Base-by-base conservation (phyloP, 2,888 invertebrate species). In the Torymus texanus region DNA sequence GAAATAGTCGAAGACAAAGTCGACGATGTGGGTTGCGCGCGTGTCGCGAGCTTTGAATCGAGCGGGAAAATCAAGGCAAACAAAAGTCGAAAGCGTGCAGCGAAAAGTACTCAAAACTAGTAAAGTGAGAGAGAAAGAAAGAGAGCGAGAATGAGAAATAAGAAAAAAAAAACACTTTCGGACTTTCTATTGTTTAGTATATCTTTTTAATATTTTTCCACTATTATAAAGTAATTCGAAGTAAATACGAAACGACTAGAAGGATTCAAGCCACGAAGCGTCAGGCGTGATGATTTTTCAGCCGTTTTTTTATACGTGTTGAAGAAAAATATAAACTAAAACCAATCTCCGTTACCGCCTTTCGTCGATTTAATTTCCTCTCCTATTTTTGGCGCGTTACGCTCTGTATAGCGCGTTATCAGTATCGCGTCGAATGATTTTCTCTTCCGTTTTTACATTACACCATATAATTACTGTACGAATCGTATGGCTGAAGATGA, bases 391-490 rank as follows among this genome's bases (percentile, higher is more conserved):
- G n/a, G 21, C 61, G 41, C 53, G 24, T 59, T 53, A 77, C 24
- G 51, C 14, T 11, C 5, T 16, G n/a, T 24, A 62, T 16, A 12
- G 61, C 68, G 14, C 59, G 61, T 53, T 66, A 59, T 50, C 51
- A 61, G 29, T 21, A 59, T 70, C 56, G 67, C 61, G 53, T 51
- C 14, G 13, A 11, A 63, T 2, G 55, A 73, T 71, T 59, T 83
- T 82, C 81, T 82, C 75, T 82, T 84, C 82, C 77, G 79, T 75
- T 83, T 84, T 84, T 82, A 66, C 79, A 78, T 81, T 81, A 13
- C 74, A 41, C 41, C 0, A 41, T 41, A 81, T 83, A 83, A 61
- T 63, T 62, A 62, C 41, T 14, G 16, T 62, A 63, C 18, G 41
- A 76, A 56, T n/a, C 56, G 56, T 50, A 12, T 14, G 10, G 18